A percentile compares a stretch with the other conserved stretches of the same genome.
These are phyloP conservation scores for Alviniconcha marisindica DNA, from an alignment of 1,140 invertebrate genomes.

Conservation along the genomic window DNA sequence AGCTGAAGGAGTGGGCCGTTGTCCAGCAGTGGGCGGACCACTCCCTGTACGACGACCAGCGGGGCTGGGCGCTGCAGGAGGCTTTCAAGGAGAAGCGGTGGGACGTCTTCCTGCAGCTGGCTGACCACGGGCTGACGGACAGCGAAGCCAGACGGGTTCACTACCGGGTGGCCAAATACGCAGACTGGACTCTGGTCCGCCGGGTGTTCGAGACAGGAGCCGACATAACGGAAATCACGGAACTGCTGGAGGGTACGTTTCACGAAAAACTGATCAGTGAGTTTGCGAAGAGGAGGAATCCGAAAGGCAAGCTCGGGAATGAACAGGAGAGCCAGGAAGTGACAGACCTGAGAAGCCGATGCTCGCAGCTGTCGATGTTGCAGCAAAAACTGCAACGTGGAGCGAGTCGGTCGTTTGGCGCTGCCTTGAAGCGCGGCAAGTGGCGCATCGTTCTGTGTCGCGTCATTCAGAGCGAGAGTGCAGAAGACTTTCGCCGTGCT, in stretches of 20 bases:
- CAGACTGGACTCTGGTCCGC: background rate
- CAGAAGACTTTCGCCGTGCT: background rate
- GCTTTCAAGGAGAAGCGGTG: background rate
- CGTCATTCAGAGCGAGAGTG: background rate
- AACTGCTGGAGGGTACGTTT: background rate
- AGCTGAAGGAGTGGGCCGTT: background rate
- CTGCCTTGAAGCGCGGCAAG: background rate
- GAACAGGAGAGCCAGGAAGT: too few relatives aligned
- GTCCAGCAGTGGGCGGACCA: background rate
- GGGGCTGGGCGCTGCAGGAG: background rate
- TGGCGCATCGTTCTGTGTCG: background rate
- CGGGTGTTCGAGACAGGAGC: background rate
- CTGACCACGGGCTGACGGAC: background rate
- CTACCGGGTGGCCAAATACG: background rate
- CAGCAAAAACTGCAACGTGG: too few relatives aligned
- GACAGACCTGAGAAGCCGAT: background rate
- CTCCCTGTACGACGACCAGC: background rate
- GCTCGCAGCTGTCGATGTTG: too few relatives aligned
- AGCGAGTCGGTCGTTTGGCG: background rate
- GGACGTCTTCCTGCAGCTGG: conserved; percentile 1
- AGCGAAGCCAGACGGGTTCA: background rate
- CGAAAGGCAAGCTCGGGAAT: background rate
- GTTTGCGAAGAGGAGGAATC: background rate
- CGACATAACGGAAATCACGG: background rate
- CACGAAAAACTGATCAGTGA: too few relatives aligned